phyloP scores from a whole-genome alignment of 2,888 invertebrate genomes.

The Brachyptera risi region DNA sequence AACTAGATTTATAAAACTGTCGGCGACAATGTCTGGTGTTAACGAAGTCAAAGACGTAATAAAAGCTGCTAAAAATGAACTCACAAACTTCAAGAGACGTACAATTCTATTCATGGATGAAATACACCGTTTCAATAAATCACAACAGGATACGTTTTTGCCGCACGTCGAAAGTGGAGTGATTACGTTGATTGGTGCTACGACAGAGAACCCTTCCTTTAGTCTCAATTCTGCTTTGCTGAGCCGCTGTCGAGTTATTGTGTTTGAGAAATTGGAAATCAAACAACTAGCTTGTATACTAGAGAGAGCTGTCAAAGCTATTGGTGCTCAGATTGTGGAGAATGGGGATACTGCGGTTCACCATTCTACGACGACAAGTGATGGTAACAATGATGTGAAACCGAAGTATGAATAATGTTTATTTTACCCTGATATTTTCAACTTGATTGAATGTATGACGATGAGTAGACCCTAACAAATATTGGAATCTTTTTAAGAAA shows the following conservation, averaged over 20 bases:
- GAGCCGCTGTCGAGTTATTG: constrained; percentile 72
- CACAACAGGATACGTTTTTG: constrained; percentile 77
- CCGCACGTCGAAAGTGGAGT: constrained; percentile 77
- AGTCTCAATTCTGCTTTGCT: constrained; percentile 73
- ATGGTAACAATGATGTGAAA: neutral
- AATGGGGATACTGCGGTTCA: neutral
- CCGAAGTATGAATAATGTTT: neutral
- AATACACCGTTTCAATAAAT: constrained; percentile 81
- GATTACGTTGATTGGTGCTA: constrained; percentile 74
- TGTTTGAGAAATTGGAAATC: constrained; percentile 63
- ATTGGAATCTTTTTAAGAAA: too few species aligned
- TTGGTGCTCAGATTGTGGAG: constrained; percentile 39
- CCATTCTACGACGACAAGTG: too few species aligned
- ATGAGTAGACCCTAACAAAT: neutral
- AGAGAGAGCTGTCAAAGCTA: constrained; percentile 50
- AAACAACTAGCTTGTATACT: constrained; percentile 60
- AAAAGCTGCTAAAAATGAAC: constrained; percentile 66
- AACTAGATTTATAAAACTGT: constrained; percentile 65
- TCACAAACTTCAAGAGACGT: constrained; percentile 59
- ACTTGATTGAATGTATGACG: neutral
- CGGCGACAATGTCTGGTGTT: constrained; percentile 71
- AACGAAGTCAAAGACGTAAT: constrained; percentile 73
- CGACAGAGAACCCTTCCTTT: constrained; percentile 87
- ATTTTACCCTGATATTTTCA: too few species aligned
- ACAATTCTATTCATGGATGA: constrained; percentile 83